A percentile compares a stretch with the other conserved stretches of the same genome.
Conservation (phyloP, 2,888 invertebrate genomes). For the Caradrina kadenii region DNA sequence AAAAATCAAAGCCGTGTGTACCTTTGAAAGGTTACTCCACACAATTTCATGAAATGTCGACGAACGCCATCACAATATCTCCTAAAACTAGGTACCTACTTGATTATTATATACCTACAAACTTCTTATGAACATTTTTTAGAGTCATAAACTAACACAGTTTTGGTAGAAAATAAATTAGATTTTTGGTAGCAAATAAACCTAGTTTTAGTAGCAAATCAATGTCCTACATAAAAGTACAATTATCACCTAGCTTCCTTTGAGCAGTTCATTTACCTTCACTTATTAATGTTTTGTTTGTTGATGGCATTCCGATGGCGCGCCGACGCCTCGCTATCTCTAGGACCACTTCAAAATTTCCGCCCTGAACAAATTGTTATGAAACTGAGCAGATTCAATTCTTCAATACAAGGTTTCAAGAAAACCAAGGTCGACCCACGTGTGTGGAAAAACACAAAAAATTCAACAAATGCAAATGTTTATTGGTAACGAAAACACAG, state of each 20-base stretch:
- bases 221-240: not conserved
- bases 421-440: not conserved
- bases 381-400: not conserved
- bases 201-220: not conserved
- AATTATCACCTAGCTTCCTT: conserved; percentile 13
- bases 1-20: too few species aligned
- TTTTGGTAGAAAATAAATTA: too few species aligned
- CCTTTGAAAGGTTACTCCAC: not conserved
- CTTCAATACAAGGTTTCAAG: not conserved
- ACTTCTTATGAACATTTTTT: too few species aligned
- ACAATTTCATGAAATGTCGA: not conserved
- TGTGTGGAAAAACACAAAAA: too few species aligned
- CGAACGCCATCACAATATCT: not conserved
- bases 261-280: conserved; percentile 36
- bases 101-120: too few species aligned
- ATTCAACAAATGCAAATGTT: too few species aligned
- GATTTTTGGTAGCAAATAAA: too few species aligned
- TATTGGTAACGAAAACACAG: too few species aligned
- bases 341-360: conserved; percentile 39
- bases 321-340: conserved; percentile 40
- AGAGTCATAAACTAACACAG: too few species aligned
- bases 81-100: not conserved
- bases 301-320: conserved; percentile 33
- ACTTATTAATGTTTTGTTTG: conserved; percentile 32
- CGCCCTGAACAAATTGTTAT: conserved; percentile 19